phyloP scores from a whole-genome alignment of 2,888 invertebrate species.

The Epistrophe eligans region DNA sequence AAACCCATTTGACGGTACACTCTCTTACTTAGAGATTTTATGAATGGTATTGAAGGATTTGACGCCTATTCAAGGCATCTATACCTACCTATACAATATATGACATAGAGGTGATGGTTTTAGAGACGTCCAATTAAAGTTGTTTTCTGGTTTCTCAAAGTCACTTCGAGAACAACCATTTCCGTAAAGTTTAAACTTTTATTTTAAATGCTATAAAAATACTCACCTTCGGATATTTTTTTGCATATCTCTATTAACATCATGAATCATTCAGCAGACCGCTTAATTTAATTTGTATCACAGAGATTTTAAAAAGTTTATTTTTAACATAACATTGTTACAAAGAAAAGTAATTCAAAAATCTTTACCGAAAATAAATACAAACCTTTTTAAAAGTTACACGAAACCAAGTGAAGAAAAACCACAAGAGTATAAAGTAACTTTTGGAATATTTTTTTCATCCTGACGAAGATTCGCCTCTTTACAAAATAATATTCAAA shows the following conservation, averaged over 20 bases:
- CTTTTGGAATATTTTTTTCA: not conserved
- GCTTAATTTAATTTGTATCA: constrained; percentile 20
- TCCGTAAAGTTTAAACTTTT: not conserved
- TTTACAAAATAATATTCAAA: not conserved
- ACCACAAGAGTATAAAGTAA: constrained; percentile 2
- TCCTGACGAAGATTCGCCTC: not conserved
- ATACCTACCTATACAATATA: too few species aligned
- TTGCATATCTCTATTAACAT: constrained; percentile 35
- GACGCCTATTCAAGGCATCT: not conserved
- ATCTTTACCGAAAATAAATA: not conserved
- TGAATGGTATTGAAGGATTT: constrained; percentile 28
- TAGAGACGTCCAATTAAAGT: constrained; percentile 29
- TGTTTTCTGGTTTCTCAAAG: constrained; percentile 11
- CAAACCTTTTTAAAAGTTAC: not conserved
- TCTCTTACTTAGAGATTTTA: constrained; percentile 51
- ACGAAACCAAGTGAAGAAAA: not conserved
- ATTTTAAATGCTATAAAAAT: not conserved
- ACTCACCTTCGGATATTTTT: not conserved
- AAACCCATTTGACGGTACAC: constrained; percentile 41
- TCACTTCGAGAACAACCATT: not conserved
- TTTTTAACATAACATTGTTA: constrained; percentile 46
- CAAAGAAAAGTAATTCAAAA: constrained; percentile 9
- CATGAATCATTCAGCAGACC: constrained; percentile 50
- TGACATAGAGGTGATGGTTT: not conserved
- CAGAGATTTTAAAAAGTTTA: constrained; percentile 21